These are phyloP conservation scores for Neogale vison DNA, from an alignment of 2,113 vertebrate genomes.

Conservation along the genomic window DNA sequence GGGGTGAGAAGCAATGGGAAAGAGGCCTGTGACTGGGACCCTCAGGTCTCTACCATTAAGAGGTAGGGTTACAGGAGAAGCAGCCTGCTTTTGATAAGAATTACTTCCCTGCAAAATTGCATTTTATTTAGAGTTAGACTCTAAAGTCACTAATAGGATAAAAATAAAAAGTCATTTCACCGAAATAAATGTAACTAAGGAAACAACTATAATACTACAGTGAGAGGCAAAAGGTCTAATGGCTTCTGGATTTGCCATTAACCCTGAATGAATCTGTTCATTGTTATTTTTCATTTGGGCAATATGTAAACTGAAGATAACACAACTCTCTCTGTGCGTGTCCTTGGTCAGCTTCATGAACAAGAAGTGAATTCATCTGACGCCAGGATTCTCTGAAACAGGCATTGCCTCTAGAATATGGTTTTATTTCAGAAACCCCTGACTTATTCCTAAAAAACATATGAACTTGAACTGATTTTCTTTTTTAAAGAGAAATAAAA, in stretches of 20 bases:
- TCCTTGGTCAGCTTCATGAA: not conserved
- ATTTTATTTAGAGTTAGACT: not conserved
- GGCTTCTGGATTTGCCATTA: not conserved
- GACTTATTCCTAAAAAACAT: not conserved
- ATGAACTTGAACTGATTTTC: not conserved
- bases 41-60: not conserved
- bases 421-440: not conserved
- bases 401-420: not conserved
- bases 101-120: not conserved
- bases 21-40: not conserved
- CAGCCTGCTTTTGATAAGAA: not conserved
- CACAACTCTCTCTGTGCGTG: not conserved
- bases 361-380: not conserved
- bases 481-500: not conserved
- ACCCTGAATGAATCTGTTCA: not conserved
- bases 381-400: not conserved
- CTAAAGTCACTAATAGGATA: not conserved
- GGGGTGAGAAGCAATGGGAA: not conserved
- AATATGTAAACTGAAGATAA: not conserved
- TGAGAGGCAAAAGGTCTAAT: not conserved
- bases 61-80: not conserved
- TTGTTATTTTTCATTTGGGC: not conserved
- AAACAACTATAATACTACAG: not conserved
- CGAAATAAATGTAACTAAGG: not conserved
- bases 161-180: conserved; percentile 19